Evolutionary conservation across 2,888 invertebrate genomes (phyloP).

Genomic region (Beris chalybata): DNA sequence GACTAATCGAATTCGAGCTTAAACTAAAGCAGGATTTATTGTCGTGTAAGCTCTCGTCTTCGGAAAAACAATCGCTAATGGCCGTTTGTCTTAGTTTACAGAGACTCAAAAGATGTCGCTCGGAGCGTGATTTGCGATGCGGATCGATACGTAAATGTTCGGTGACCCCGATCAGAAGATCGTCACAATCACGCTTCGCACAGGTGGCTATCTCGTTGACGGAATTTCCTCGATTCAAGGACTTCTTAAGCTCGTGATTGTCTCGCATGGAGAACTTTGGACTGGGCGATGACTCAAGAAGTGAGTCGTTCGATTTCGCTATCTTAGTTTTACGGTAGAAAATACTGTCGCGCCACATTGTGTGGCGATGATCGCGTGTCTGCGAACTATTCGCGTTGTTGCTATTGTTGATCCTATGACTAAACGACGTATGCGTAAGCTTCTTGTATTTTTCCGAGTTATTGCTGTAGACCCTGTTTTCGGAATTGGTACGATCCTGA

Average conservation of each 20-base stretch:
- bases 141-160: constrained; percentile 36
- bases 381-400: constrained; percentile 5
- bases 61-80: constrained; percentile 50
- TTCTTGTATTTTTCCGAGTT: constrained; percentile 56
- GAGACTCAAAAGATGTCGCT: constrained; percentile 50
- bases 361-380: constrained; percentile 45
- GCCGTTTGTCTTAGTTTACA: constrained; percentile 54
- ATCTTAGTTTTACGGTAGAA: constrained; percentile 56
- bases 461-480: constrained; percentile 50
- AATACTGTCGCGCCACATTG: constrained; percentile 55
- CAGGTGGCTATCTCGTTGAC: constrained; percentile 44
- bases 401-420: constrained; percentile 40
- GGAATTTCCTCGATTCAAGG: constrained; percentile 47
- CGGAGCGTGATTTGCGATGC: constrained; percentile 41
- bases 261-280: constrained; percentile 49
- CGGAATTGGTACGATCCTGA: constrained; percentile 53
- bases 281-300: constrained; percentile 52
- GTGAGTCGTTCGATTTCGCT: constrained; percentile 56
- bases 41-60: constrained; percentile 50
- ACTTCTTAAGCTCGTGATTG: constrained; percentile 50
- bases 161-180: constrained; percentile 18
- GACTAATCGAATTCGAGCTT: constrained; percentile 33
- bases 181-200: constrained; percentile 31
- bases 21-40: constrained; percentile 44
- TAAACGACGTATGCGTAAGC: constrained; percentile 54